A percentile compares a stretch with the other conserved stretches of the same genome.
These are phyloP conservation scores for Anguilla pacifica DNA, from an alignment of 2,797 vertebrate species.

Conservation along the genomic window DNA sequence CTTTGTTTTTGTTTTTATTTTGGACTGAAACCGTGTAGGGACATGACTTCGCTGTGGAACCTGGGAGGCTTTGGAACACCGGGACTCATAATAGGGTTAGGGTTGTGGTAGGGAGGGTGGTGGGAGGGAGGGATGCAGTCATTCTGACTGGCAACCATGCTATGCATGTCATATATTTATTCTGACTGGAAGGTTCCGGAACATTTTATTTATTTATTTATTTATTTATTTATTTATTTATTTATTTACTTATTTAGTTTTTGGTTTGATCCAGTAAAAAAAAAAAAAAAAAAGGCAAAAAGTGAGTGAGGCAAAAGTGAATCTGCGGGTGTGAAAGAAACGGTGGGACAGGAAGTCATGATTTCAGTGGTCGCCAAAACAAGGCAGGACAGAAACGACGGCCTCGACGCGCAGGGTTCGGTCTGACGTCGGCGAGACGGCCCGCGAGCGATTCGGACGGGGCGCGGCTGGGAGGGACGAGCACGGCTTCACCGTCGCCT, in stretches of 20 bases:
- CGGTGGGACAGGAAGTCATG: background rate
- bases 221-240: background rate
- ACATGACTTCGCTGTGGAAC: background rate
- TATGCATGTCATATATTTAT: slow-evolving; percentile 21
- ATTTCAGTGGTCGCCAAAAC: background rate
- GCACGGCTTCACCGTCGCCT: background rate
- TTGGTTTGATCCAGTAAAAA: background rate
- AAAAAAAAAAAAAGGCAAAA: background rate
- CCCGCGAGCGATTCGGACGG: too few relatives aligned
- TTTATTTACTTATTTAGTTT: too few relatives aligned
- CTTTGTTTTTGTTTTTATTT: background rate
- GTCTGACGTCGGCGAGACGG: background rate
- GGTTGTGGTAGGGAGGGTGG: background rate
- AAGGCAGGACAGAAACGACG: background rate
- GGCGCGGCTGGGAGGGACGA: background rate
- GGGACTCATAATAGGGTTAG: background rate
- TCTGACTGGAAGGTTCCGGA: slow-evolving; percentile 17
- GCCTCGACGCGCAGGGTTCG: background rate
- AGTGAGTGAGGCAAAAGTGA: background rate
- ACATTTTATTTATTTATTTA: background rate
- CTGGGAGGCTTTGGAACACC: slow-evolving; percentile 11
- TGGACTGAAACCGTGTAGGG: background rate
- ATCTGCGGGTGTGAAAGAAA: slow-evolving; percentile 2
- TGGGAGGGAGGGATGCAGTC: background rate
- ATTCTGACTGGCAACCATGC: slow-evolving; percentile 25